A percentile compares a stretch with the other conserved stretches of the same genome.
phyloP scores from a whole-genome alignment of 1,140 invertebrate species.

The Solenopsis fugax region DNA sequence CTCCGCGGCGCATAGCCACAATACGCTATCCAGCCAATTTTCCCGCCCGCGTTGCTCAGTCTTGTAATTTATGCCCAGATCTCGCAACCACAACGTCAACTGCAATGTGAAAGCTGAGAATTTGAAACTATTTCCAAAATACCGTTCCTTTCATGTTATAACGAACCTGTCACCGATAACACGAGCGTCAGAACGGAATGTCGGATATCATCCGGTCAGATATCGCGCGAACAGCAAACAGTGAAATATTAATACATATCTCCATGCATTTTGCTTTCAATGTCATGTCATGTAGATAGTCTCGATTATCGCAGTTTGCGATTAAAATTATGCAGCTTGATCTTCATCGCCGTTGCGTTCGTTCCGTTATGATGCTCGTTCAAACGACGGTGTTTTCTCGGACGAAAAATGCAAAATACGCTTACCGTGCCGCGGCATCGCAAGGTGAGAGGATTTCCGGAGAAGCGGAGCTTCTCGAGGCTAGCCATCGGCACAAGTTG shows the following conservation, averaged over 20 bases:
- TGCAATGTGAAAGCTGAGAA: conserved; percentile 70
- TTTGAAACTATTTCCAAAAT: background rate
- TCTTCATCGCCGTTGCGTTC: background rate
- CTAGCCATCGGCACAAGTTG: conserved; percentile 72
- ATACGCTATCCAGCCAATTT: conserved; percentile 79
- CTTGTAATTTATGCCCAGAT: conserved; percentile 80
- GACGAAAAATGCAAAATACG: background rate
- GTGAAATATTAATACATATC: conserved; percentile 6
- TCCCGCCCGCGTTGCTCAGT: conserved; percentile 59
- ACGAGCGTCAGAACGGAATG: conserved; percentile 4
- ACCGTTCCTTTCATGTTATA: background rate
- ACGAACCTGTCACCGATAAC: conserved; percentile 5
- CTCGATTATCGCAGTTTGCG: background rate
- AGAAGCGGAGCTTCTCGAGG: conserved; percentile 80
- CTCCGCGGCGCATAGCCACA: conserved; percentile 80
- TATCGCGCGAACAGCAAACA: background rate
- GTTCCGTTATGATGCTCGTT: background rate
- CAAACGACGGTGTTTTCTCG: background rate
- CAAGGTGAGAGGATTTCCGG: conserved; percentile 79
- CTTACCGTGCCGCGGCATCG: conserved; percentile 80
- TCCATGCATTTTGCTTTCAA: background rate
- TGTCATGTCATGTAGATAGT: background rate
- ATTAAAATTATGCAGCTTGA: background rate
- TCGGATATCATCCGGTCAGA: background rate
- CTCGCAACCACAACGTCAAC: conserved; percentile 82